Percentiles rank a stretch among this genome's conserved stretches.
Conservation (phyloP, 2,113 vertebrate species). For the Rhinogobius similis region DNA sequence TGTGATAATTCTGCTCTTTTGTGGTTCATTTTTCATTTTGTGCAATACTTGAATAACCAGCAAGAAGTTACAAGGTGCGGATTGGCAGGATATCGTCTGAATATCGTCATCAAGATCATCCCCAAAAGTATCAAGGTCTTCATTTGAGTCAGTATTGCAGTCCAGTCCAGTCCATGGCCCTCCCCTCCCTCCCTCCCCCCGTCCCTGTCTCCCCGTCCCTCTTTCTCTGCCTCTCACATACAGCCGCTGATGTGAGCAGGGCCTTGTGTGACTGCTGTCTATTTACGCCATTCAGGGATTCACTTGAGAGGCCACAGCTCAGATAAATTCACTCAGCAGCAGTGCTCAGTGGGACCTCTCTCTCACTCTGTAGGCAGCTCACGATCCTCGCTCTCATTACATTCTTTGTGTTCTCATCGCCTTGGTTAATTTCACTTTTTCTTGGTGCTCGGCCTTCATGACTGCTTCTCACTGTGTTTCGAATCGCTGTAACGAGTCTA, state of each 20-base stretch:
- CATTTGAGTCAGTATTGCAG: no score
- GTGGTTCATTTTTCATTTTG: no score
- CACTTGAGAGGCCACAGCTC: constrained; percentile 71
- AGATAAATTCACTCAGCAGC: constrained; percentile 74
- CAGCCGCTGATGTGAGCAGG: constrained; percentile 60
- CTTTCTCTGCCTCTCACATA: background rate
- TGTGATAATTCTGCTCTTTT: no score
- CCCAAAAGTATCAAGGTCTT: no score
- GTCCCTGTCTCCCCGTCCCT: background rate
- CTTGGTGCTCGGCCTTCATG: constrained; percentile 25
- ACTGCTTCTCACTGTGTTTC: constrained; percentile 19
- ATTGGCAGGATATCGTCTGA: no score
- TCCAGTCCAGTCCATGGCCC: no score
- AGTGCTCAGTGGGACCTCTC: constrained; percentile 58
- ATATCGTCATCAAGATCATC: no score
- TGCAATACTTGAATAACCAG: no score
- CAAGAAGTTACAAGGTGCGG: no score
- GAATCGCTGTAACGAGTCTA: constrained; percentile 16
- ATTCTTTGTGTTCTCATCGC: constrained; percentile 25
- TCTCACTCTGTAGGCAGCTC: constrained; percentile 40
- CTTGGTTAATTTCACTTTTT: constrained; percentile 30
- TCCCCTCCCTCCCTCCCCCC: no score
- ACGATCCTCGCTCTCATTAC: constrained; percentile 21
- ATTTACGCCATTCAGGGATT: constrained; percentile 72
- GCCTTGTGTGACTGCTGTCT: constrained; percentile 63